Percentiles rank a stretch among this genome's conserved stretches.
phyloP scores from a whole-genome alignment of 2,113 vertebrate species.

The Diphyllodes magnificus region DNA sequence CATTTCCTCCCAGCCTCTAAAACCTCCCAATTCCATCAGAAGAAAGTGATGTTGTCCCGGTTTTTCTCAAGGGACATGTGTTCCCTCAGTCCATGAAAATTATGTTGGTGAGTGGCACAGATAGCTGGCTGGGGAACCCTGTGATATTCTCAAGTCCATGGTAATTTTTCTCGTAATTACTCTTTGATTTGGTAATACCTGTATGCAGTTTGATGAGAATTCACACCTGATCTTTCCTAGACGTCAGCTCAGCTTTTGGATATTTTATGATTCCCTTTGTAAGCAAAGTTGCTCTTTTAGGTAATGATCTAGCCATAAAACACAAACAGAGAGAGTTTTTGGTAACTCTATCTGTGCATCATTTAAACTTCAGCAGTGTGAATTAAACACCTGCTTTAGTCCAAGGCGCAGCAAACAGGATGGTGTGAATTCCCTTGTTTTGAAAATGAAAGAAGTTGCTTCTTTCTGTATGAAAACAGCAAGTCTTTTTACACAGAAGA shows the following conservation, averaged over 20 bases:
- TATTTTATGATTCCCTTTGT: background rate
- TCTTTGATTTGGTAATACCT: background rate
- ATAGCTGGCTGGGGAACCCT: background rate
- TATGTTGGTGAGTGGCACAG: background rate
- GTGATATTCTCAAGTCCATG: background rate
- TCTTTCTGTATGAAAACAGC: background rate
- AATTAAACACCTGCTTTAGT: background rate
- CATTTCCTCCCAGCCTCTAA: background rate
- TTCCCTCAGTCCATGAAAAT: background rate
- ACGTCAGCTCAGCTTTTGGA: background rate
- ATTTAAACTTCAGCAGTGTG: background rate
- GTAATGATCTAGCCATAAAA: background rate
- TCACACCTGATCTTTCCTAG: background rate
- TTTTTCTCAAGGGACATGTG: background rate
- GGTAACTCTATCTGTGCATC: background rate
- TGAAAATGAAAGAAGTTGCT: constrained; percentile 4
- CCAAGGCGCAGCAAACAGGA: background rate
- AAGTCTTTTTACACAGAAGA: background rate
- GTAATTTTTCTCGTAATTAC: background rate
- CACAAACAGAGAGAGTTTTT: background rate
- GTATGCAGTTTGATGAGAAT: background rate
- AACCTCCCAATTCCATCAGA: background rate
- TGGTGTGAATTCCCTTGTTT: background rate
- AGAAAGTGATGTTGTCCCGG: background rate
- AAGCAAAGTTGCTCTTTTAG: background rate